phyloP scores from a whole-genome alignment of 2,797 vertebrate species.

The Chanos chanos region DNA sequence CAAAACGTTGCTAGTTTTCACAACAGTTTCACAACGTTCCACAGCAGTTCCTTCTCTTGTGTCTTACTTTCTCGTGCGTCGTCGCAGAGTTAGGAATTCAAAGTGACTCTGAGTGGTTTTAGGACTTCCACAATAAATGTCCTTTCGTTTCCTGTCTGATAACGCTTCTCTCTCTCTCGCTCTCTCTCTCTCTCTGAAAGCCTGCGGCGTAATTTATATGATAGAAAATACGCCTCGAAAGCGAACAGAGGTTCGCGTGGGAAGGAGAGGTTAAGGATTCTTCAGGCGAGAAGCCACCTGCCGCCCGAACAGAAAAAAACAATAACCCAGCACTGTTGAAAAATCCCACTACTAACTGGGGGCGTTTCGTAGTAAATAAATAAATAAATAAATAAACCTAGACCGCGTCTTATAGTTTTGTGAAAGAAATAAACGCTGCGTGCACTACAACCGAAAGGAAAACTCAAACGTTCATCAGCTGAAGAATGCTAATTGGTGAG shows the following conservation, averaged over 20 bases:
- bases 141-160: too few species aligned
- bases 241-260: conserved; percentile 53
- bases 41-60: not conserved
- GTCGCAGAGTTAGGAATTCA: not conserved
- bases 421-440: too few species aligned
- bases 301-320: conserved; percentile 15
- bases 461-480: too few species aligned
- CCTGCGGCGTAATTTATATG: not conserved
- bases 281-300: conserved; percentile 25
- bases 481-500: too few species aligned
- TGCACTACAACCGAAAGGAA: too few species aligned
- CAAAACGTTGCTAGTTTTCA: too few species aligned
- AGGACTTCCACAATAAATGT: too few species aligned
- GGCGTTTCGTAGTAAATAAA: conserved; percentile 5
- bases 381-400: too few species aligned
- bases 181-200: not conserved
- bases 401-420: too few species aligned
- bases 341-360: conserved; percentile 8
- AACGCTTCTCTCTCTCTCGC: not conserved
- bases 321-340: conserved; percentile 19
- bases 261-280: conserved; percentile 41
- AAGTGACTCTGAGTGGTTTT: too few species aligned
- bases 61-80: not conserved
- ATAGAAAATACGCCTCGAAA: conserved; percentile 24
- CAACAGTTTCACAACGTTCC: too few species aligned